Percentiles rank a stretch among this genome's conserved stretches.
Evolutionary conservation across 2,888 invertebrate genomes (phyloP).

Genomic region (Arctia plantaginis): DNA sequence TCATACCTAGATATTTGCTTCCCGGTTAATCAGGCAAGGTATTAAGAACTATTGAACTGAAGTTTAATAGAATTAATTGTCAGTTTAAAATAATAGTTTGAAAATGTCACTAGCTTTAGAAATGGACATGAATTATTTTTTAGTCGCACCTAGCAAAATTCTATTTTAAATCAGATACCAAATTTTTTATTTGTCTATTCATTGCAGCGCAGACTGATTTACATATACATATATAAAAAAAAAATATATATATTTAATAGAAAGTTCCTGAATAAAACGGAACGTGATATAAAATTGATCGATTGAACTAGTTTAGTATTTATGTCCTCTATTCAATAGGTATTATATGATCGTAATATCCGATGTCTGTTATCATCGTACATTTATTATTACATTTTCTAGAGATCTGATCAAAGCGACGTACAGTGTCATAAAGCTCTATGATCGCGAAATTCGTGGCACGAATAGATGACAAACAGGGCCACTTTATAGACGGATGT

Average conservation of each 20-base stretch:
- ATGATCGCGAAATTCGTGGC: background rate
- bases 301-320: background rate
- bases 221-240: background rate
- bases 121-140: no score
- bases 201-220: background rate
- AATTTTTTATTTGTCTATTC: background rate
- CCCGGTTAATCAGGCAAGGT: no score
- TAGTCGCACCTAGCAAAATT: background rate
- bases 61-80: background rate
- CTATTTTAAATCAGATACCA: background rate
- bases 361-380: background rate
- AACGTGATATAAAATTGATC: background rate
- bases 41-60: background rate
- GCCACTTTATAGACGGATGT: constrained; percentile 1
- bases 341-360: constrained; percentile 1
- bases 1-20: no score
- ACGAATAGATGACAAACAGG: constrained; percentile 1
- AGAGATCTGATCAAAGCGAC: background rate
- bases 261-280: background rate
- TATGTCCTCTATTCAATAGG: background rate
- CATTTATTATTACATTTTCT: background rate
- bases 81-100: background rate
- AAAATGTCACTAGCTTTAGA: background rate
- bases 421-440: background rate
- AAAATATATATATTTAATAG: no score